Percentiles rank a stretch among this genome's conserved stretches.
Conservation (phyloP, 2,888 invertebrate species). For the Stenodema calcarata region DNA sequence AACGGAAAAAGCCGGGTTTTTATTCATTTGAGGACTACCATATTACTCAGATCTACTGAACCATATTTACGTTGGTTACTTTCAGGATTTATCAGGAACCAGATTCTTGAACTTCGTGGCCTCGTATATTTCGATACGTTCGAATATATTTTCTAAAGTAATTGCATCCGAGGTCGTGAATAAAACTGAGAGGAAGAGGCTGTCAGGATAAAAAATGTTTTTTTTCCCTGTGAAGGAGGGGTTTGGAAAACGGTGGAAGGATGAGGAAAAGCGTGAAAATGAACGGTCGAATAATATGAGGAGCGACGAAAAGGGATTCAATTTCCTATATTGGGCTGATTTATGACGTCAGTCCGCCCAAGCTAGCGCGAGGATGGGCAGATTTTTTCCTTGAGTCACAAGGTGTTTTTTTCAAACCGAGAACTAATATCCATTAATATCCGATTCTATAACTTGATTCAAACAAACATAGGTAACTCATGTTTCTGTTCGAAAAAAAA, state of each 20-base stretch:
- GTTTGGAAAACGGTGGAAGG: background rate
- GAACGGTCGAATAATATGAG: conserved; percentile 6
- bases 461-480: too few species aligned
- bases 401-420: too few species aligned
- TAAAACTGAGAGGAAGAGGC: background rate
- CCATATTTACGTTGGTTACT: too few species aligned
- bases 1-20: too few species aligned
- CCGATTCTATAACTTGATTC: too few species aligned
- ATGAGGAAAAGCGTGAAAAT: background rate
- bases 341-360: background rate
- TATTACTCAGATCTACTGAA: too few species aligned
- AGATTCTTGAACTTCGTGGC: background rate
- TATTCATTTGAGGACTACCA: too few species aligned
- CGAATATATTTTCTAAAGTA: background rate
- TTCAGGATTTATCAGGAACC: background rate
- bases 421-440: too few species aligned
- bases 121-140: background rate
- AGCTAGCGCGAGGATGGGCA: background rate
- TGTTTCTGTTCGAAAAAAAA: too few species aligned
- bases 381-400: background rate
- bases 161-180: background rate
- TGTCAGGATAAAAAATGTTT: background rate
- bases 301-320: background rate
- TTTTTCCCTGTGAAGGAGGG: background rate
- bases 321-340: conserved; percentile 29